Evolutionary conservation across 1,140 invertebrate genomes (phyloP).

Genomic region (Drosophila mayri): DNA sequence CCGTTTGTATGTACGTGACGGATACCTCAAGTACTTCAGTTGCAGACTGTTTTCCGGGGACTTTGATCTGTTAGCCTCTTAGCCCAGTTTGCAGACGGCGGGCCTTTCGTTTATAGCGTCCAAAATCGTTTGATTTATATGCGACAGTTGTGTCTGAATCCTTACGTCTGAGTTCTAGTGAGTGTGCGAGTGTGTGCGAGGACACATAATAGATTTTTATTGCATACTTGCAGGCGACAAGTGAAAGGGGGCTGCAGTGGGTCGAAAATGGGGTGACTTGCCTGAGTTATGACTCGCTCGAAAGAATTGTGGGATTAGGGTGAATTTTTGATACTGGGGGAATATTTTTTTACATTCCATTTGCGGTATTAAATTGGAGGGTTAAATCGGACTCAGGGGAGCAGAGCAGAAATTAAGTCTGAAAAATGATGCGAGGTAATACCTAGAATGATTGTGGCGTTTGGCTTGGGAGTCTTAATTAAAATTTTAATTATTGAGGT

Average conservation of each 20-base stretch:
- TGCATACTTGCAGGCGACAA: slow-evolving; percentile 70
- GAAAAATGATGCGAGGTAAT: slow-evolving; percentile 7
- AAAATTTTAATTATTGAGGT: slow-evolving; percentile 3
- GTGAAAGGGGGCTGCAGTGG: slow-evolving; percentile 45
- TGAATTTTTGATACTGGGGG: slow-evolving; percentile 25
- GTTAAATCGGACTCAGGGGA: slow-evolving; percentile 7
- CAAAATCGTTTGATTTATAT: slow-evolving; percentile 66
- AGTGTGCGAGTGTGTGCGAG: slow-evolving; percentile 23
- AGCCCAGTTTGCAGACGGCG: slow-evolving; percentile 39
- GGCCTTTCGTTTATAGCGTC: slow-evolving; percentile 28
- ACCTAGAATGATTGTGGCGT: slow-evolving; percentile 5
- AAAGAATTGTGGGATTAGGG: slow-evolving; percentile 57
- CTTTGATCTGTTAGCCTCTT: slow-evolving; percentile 38
- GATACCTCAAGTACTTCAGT: background rate
- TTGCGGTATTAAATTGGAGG: slow-evolving; percentile 13
- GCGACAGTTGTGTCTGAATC: slow-evolving; percentile 38
- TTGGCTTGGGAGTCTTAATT: slow-evolving; percentile 1
- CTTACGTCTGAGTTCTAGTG: slow-evolving; percentile 1
- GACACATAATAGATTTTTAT: slow-evolving; percentile 77
- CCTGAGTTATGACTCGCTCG: slow-evolving; percentile 56
- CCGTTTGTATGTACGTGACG: background rate
- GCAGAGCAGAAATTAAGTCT: background rate
- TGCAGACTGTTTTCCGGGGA: slow-evolving; percentile 10
- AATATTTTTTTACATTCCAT: slow-evolving; percentile 31
- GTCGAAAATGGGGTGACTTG: slow-evolving; percentile 65